Conservation (phyloP, 2,113 vertebrate species). For the Isurus oxyrinchus region DNA sequence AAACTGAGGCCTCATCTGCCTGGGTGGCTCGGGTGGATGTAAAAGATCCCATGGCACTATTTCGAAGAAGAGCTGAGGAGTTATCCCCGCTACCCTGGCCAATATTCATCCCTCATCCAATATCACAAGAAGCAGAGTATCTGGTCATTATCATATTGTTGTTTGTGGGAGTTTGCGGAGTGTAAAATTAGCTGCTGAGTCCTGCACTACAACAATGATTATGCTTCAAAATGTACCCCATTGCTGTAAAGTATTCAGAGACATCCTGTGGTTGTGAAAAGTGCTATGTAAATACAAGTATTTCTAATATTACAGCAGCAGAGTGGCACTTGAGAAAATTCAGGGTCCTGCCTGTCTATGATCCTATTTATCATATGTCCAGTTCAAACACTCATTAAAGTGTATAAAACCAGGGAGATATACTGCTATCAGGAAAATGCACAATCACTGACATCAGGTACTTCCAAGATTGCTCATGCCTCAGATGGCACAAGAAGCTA, state of each 20-base stretch:
- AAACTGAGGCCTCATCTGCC: no score
- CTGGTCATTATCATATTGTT: not conserved
- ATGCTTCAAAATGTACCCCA: not conserved
- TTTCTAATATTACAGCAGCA: not conserved
- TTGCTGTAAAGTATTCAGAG: not conserved
- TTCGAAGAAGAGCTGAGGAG: not conserved
- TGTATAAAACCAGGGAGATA: not conserved
- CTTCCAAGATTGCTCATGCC: not conserved
- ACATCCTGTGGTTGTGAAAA: not conserved
- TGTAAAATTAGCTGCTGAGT: not conserved
- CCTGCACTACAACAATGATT: not conserved
- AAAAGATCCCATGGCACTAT: no score
- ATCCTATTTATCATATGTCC: not conserved
- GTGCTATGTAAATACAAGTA: not conserved
- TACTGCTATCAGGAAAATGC: not conserved
- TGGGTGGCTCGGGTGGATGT: no score
- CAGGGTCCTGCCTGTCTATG: not conserved
- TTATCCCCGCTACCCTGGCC: not conserved
- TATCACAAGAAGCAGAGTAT: not conserved
- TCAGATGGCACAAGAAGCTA: not conserved
- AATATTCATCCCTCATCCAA: not conserved
- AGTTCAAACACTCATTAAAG: not conserved
- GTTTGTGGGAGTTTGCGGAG: not conserved
- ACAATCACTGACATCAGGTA: not conserved
- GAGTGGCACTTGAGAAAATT: not conserved